phyloP scores from a whole-genome alignment of 2,113 vertebrate genomes.

The Daphoenositta chrysoptera region DNA sequence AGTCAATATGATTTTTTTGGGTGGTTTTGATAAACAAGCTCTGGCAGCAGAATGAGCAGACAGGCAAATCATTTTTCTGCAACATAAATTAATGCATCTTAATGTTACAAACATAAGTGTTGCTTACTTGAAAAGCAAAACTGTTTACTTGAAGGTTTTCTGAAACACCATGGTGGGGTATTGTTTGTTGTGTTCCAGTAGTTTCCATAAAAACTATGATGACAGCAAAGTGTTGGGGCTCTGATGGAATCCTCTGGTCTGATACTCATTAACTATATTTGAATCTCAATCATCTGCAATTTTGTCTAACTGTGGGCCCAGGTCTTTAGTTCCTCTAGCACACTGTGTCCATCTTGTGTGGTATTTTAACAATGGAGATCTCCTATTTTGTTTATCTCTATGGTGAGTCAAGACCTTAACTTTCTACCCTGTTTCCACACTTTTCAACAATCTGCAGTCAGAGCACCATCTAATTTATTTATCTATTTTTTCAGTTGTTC shows the following conservation, averaged over 20 bases:
- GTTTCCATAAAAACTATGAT: neutral
- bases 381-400: neutral
- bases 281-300: neutral
- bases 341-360: neutral
- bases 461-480: neutral
- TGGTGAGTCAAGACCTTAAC: rapidly evolving
- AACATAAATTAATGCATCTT: neutral
- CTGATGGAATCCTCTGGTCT: neutral
- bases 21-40: neutral
- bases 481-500: neutral
- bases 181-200: neutral
- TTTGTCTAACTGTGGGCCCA: neutral
- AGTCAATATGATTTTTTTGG: neutral
- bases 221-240: neutral
- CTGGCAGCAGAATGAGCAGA: neutral
- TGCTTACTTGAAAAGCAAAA: neutral
- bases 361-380: neutral
- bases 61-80: neutral
- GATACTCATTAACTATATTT: neutral
- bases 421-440: neutral
- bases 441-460: neutral
- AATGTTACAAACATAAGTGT: neutral
- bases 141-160: neutral
- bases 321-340: neutral
- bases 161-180: neutral